Conservation (phyloP, 2,888 invertebrate genomes). For the Anodontia alba region DNA sequence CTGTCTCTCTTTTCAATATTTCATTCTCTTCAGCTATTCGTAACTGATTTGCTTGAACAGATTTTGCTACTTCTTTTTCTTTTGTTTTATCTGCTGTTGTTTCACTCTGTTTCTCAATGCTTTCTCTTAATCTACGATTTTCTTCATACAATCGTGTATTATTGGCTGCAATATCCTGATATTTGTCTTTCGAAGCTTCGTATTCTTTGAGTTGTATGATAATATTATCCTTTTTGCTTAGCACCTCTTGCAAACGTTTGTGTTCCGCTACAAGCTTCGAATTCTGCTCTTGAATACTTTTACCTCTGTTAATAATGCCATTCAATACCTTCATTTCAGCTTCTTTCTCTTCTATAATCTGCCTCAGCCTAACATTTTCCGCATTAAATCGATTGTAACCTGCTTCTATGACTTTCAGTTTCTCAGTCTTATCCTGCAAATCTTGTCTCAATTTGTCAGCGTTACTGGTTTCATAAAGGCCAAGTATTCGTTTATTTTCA, state of each 20-base stretch:
- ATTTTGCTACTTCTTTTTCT: conserved; percentile 43
- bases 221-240: conserved; percentile 45
- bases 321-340: conserved; percentile 38
- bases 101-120: conserved; percentile 48
- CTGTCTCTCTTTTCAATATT: conserved; percentile 41
- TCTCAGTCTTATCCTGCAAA: conserved; percentile 47
- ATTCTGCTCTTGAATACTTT: conserved; percentile 45
- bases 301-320: conserved; percentile 37
- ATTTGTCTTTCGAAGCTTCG: conserved; percentile 52
- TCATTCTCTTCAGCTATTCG: conserved; percentile 51
- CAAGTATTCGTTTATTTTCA: conserved; percentile 52
- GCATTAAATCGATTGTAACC: conserved; percentile 37
- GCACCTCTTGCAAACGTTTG: conserved; percentile 43
- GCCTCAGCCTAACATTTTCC: conserved; percentile 49
- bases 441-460: conserved; percentile 45
- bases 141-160: conserved; percentile 59
- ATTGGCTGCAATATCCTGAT: conserved; percentile 50
- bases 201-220: conserved; percentile 52
- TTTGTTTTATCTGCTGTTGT: conserved; percentile 46
- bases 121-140: conserved; percentile 57
- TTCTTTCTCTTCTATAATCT: conserved; percentile 50
- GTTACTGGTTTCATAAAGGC: conserved; percentile 40
- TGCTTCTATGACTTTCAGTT: conserved; percentile 51
- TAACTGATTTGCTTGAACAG: conserved; percentile 24
- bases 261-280: conserved; percentile 40